Conservation (phyloP, 2,797 vertebrate species). For the Vipera latastei region DNA sequence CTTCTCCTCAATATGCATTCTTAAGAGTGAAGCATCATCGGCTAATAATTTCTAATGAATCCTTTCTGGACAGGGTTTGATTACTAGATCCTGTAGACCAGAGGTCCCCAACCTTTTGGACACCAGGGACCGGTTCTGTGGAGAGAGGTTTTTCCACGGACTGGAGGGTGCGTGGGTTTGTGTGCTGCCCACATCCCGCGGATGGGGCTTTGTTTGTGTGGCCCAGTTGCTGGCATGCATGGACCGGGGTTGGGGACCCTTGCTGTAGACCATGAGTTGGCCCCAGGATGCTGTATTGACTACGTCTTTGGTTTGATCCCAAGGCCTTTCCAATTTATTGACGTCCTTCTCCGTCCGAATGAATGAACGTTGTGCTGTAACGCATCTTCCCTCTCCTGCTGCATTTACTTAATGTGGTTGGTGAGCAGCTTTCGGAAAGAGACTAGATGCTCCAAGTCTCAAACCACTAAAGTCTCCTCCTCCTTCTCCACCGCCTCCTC, state of each 20-base stretch:
- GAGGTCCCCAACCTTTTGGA: background rate
- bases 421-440: background rate
- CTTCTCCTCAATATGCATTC: background rate
- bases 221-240: too few relatives aligned
- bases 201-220: too few relatives aligned
- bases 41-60: background rate
- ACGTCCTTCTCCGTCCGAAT: background rate
- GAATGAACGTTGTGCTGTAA: background rate
- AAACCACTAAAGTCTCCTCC: conserved; percentile 57
- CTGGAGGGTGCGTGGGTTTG: too few relatives aligned
- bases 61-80: background rate
- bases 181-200: too few relatives aligned
- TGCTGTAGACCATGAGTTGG: background rate
- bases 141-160: too few relatives aligned
- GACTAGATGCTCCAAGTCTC: background rate
- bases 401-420: background rate
- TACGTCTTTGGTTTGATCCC: background rate
- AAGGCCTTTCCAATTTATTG: background rate
- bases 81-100: background rate
- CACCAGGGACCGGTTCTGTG: too few relatives aligned
- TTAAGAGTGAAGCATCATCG: background rate
- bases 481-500: conserved; percentile 38
- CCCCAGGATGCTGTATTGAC: background rate
- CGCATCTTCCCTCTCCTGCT: background rate
- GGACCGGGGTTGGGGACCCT: too few relatives aligned